A percentile compares a stretch with the other conserved stretches of the same genome.
Evolutionary conservation across 2,888 invertebrate species (phyloP).

Genomic region (Drosophila prolongata): DNA sequence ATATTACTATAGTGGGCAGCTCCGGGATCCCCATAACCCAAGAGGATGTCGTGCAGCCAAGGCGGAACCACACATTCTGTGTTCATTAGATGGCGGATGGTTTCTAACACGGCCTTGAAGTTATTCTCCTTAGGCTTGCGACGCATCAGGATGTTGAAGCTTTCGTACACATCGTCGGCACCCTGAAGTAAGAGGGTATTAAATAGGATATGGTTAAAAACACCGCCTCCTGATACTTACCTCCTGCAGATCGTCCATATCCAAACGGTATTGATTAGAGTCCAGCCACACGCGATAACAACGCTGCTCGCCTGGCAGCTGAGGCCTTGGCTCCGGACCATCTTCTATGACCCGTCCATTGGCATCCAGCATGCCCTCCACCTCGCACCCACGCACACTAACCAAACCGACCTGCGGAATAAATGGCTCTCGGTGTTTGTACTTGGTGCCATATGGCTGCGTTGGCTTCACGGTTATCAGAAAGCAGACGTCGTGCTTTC

Average conservation of each 20-base stretch:
- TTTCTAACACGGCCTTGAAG: conserved; percentile 99
- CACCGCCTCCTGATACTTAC: conserved; percentile 83
- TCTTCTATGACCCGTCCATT: conserved; percentile 98
- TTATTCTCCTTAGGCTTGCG: conserved; percentile 99
- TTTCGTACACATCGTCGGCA: conserved; percentile 91
- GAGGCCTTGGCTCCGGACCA: conserved; percentile 95
- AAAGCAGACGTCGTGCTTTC: conserved; percentile 99
- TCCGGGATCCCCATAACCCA: conserved; percentile 99
- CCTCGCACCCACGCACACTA: conserved; percentile 98
- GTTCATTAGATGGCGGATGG: conserved; percentile 99
- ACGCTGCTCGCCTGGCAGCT: conserved; percentile 93
- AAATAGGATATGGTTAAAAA: too few relatives aligned
- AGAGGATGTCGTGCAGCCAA: conserved; percentile 97
- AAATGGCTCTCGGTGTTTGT: conserved; percentile 93
- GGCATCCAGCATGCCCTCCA: conserved; percentile 98
- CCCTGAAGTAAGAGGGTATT: conserved; percentile 80
- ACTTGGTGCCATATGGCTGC: conserved; percentile 92
- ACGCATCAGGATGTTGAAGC: conserved; percentile 98
- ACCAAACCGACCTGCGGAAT: conserved; percentile 96
- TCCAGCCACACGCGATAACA: conserved; percentile 98
- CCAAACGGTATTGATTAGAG: conserved; percentile 97
- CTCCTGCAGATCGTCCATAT: conserved; percentile 94
- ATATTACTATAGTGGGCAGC: conserved; percentile 98
- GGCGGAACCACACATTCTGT: conserved; percentile 98
- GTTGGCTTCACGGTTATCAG: conserved; percentile 95